Evolutionary conservation across 2,888 invertebrate species (phyloP), one percentile per base, ranked within the genome.

Genomic region (Apodemia duryi): DNA sequence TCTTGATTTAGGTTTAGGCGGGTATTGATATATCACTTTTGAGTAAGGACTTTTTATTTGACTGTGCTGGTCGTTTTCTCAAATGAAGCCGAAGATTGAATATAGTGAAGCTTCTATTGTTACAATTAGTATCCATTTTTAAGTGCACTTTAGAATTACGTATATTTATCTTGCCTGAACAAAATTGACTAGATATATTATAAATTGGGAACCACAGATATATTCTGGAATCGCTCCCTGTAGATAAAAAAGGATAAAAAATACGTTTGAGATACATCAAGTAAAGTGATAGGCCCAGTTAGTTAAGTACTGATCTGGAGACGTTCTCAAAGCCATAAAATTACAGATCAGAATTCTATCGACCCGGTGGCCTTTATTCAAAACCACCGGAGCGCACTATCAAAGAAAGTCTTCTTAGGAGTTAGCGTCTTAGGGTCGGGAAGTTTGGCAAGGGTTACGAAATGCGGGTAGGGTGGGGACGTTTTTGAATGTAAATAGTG

Each of bases 401-500:
- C 91, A 91, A 91, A 91, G 91, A 91, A 91, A 87, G 82, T 88
- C 86, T 85, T 81, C 91, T 90, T 88, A 80, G 87, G 85, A 90
- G 89, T 89, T 89, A 81, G 81, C 89, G 86, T 91, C 91, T 91
- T 89, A 84, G 88, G 88, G 89, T 83, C 80, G 83, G 78, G 82
- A 89, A 90, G 84, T 90, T 91, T 88, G 82, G 86, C 82, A 89
- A 89, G 91, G 90, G 90, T 88, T 88, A 79, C 73, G 78, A 74
- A 77, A 88, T 88, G 88, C 88, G 90, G 89, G 89, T 80, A 77
- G 78, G 82, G 85, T 69, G 80, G 82, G 76, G 77, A 80, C 83
- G 85, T 88, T 90, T 90, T 89, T 89, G 89, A 90, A 90, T 90
- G 91, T 91, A 91, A 91, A 91, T 91, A 91, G 88, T 88, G 86